These are phyloP conservation scores for Odontothrips loti DNA, from an alignment of 2,888 invertebrate genomes.

Conservation along the genomic window DNA sequence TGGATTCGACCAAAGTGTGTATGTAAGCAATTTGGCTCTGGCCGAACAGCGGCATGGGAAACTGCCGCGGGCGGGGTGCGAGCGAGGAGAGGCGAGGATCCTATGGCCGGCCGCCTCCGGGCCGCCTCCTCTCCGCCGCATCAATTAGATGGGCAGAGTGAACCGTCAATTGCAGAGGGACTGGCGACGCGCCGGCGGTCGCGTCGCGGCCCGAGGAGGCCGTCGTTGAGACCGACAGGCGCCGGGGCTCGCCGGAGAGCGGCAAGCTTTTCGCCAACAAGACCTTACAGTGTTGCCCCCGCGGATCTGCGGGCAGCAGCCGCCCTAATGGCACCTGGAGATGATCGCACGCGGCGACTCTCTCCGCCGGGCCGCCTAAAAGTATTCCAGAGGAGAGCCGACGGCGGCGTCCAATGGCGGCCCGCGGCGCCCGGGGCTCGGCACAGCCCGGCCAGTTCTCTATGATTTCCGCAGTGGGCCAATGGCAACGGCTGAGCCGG, in stretches of 20 bases:
- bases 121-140: neutral
- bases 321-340: too few relatives aligned
- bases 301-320: too few relatives aligned
- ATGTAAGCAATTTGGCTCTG: neutral
- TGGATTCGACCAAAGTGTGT: neutral
- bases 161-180: neutral
- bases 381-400: too few relatives aligned
- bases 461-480: neutral
- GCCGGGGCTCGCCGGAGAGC: too few relatives aligned
- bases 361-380: too few relatives aligned
- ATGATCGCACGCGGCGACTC: too few relatives aligned
- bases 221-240: too few relatives aligned
- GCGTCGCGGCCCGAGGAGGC: too few relatives aligned
- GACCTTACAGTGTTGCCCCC: too few relatives aligned
- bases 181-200: too few relatives aligned
- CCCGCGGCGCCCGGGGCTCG: neutral
- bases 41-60: constrained; percentile 1
- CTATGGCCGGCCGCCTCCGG: neutral
- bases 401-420: too few relatives aligned
- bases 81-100: neutral
- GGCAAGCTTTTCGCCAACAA: too few relatives aligned
- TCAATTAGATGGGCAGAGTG: neutral
- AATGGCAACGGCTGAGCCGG: neutral
- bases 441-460: neutral
- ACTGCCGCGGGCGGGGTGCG: neutral